phyloP scores from a whole-genome alignment of 2,888 invertebrate species.

The Chaitophorus viminalis region DNA sequence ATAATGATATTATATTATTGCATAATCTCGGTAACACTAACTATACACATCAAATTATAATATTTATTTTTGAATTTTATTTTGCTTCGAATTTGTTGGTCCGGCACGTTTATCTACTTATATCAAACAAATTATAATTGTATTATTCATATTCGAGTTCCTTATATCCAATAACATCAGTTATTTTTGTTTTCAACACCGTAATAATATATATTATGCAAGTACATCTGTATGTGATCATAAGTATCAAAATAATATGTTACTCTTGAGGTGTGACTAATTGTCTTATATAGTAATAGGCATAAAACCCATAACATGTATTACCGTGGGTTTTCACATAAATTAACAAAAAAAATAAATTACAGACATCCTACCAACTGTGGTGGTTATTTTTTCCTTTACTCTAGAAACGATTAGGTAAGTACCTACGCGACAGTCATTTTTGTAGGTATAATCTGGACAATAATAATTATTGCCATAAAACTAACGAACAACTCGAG shows the following conservation, averaged over 20 bases:
- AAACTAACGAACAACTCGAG: not conserved
- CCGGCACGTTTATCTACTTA: too few species aligned
- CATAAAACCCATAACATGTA: not conserved
- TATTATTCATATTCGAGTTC: too few species aligned
- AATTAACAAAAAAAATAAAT: not conserved
- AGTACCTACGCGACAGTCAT: not conserved
- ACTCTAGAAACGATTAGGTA: not conserved
- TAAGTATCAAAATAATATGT: too few species aligned
- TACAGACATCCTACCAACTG: not conserved
- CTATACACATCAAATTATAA: too few species aligned
- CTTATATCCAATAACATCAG: not conserved
- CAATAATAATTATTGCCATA: not conserved
- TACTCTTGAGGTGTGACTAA: not conserved
- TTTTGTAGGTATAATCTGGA: not conserved
- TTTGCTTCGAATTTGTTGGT: too few species aligned
- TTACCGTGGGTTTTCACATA: not conserved
- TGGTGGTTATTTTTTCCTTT: not conserved
- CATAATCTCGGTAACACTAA: too few species aligned
- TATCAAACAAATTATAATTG: too few species aligned
- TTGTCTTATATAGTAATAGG: not conserved
- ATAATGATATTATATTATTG: too few species aligned
- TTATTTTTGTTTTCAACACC: not conserved
- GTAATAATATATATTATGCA: not conserved
- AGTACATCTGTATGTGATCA: not conserved
- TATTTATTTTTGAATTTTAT: too few species aligned